A percentile compares a stretch with the other conserved stretches of the same genome.
Conservation (phyloP, 2,113 vertebrate genomes). For the Ctenodactylus gundi region DNA sequence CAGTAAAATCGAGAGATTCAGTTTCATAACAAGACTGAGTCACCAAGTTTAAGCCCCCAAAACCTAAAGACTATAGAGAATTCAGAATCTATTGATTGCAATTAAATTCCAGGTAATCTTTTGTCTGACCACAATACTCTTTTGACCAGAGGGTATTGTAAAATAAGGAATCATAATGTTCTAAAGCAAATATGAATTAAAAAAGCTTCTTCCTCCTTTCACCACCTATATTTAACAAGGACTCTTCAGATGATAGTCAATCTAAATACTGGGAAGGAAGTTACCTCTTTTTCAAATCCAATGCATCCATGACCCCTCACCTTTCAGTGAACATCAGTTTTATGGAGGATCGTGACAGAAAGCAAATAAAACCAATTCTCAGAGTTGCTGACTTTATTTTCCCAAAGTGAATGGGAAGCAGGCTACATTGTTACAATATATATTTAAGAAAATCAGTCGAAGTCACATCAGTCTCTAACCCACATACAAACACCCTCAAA, state of each 20-base stretch:
- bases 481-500: conserved; percentile 72
- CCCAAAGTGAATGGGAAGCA: not conserved
- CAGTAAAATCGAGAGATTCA: not conserved
- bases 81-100: not conserved
- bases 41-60: not conserved
- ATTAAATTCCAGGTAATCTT: not conserved
- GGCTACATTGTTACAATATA: conserved; percentile 54
- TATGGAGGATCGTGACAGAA: conserved; percentile 34
- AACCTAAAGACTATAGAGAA: not conserved
- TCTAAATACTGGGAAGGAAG: conserved; percentile 31
- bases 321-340: not conserved
- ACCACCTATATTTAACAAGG: conserved; percentile 1
- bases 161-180: conserved; percentile 8
- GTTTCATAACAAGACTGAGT: conserved; percentile 21
- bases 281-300: not conserved
- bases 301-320: not conserved
- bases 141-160: not conserved
- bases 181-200: conserved; percentile 32
- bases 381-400: conserved; percentile 31
- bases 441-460: not conserved
- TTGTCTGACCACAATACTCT: not conserved
- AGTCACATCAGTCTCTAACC: conserved; percentile 54
- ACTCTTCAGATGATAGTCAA: conserved; percentile 35
- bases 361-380: conserved; percentile 51
- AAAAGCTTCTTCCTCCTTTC: not conserved